Evolutionary conservation across 2,888 invertebrate genomes (phyloP).

Genomic region (Acholoe squamosa): DNA sequence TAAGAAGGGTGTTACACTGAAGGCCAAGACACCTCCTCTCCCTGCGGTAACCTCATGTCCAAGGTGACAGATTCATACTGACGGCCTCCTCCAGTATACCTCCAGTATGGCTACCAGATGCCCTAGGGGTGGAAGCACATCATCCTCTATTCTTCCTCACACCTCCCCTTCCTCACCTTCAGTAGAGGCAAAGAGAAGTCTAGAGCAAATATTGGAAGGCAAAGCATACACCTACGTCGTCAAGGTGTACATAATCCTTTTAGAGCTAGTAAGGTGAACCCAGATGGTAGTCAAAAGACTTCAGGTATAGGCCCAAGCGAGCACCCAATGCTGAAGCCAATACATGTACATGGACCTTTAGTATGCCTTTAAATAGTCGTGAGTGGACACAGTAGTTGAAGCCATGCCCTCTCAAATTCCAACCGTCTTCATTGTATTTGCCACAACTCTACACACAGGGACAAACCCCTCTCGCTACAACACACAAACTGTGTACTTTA

Average conservation of each 20-base stretch:
- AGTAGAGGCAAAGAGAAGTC: no score
- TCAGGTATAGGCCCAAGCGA: neutral
- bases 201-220: no score
- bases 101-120: neutral
- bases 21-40: neutral
- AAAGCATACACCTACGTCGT: no score
- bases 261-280: no score
- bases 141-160: no score
- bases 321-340: neutral
- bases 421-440: no score
- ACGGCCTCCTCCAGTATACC: slow-evolving; percentile 1
- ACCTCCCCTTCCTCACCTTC: neutral
- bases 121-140: no score
- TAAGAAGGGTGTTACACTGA: neutral
- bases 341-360: no score
- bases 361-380: no score
- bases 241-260: no score
- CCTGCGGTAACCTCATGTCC: neutral
- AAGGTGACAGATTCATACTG: neutral
- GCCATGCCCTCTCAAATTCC: neutral
- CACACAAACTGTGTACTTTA: neutral
- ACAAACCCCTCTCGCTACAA: neutral
- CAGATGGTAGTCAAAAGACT: neutral
- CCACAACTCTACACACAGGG: neutral
- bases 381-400: neutral